Conservation (phyloP, 2,888 invertebrate species). For the Lathronympha strigana region DNA sequence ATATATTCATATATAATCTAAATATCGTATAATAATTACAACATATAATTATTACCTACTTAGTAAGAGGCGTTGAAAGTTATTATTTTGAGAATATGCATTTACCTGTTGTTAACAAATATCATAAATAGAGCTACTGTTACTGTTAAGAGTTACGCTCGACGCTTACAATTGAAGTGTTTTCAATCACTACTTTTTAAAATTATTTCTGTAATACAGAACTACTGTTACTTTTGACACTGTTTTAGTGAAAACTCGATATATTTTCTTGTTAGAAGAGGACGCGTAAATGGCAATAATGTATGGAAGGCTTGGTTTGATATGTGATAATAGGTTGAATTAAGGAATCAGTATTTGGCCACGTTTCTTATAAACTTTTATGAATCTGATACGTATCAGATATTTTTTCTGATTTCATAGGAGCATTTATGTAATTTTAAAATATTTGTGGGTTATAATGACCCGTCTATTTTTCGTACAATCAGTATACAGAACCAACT, state of each 20-base stretch:
- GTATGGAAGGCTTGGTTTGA: slow-evolving; percentile 62
- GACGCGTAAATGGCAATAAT: slow-evolving; percentile 51
- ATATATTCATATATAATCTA: slow-evolving; percentile 43
- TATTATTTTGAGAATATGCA: slow-evolving; percentile 76
- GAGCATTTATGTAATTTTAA: slow-evolving; percentile 66
- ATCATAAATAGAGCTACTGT: slow-evolving; percentile 58
- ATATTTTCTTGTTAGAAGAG: slow-evolving; percentile 43
- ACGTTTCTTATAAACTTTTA: slow-evolving; percentile 54
- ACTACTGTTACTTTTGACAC: slow-evolving; percentile 43
- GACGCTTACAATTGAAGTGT: slow-evolving; percentile 35
- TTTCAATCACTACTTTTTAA: slow-evolving; percentile 37
- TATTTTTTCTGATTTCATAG: slow-evolving; percentile 70
- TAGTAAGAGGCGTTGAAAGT: slow-evolving; percentile 57
- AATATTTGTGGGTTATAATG: slow-evolving; percentile 26
- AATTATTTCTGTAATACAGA: slow-evolving; percentile 40
- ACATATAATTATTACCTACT: slow-evolving; percentile 47
- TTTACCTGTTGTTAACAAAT: slow-evolving; percentile 70
- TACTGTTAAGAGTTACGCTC: slow-evolving; percentile 48
- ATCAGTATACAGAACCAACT: slow-evolving; percentile 31
- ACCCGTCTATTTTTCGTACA: slow-evolving; percentile 39
- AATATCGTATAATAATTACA: slow-evolving; percentile 40
- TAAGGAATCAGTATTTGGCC: slow-evolving; percentile 61
- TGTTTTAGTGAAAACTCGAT: slow-evolving; percentile 39
- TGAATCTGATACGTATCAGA: slow-evolving; percentile 54
- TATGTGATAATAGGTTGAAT: slow-evolving; percentile 78